Evolutionary conservation across 2,797 vertebrate species (phyloP).

Genomic region (Holocentrus rufus): DNA sequence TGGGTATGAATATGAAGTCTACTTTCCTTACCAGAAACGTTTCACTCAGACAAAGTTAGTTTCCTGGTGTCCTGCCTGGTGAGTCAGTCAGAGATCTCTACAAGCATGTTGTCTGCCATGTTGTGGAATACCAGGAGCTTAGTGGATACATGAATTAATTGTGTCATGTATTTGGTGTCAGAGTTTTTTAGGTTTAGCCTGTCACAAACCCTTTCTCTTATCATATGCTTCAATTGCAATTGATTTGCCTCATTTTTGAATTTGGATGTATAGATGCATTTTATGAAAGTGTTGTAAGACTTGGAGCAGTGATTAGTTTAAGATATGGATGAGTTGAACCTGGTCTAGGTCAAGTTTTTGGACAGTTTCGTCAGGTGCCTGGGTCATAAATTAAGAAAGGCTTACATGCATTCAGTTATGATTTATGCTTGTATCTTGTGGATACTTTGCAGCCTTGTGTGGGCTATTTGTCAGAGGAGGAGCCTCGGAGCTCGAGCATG

Average conservation of each 20-base stretch:
- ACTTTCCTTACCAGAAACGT: background rate
- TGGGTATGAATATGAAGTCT: background rate
- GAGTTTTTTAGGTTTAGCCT: background rate
- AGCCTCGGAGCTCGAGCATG: constrained; percentile 45
- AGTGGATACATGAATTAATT: background rate
- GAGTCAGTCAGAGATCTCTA: background rate
- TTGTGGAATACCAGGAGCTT: background rate
- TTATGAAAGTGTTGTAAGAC: background rate
- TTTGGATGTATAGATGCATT: background rate
- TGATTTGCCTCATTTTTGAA: background rate
- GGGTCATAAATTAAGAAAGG: no score
- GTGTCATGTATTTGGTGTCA: background rate
- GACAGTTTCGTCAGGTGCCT: background rate
- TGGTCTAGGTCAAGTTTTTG: background rate
- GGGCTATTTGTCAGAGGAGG: constrained; percentile 12
- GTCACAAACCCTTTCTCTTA: background rate
- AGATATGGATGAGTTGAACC: background rate
- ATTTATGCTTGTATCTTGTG: background rate
- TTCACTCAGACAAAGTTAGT: background rate
- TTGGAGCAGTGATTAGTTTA: background rate
- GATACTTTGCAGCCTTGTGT: background rate
- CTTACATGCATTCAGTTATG: background rate
- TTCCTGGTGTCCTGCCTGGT: background rate
- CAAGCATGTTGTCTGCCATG: background rate
- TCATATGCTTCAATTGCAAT: background rate